A percentile compares a stretch with the other conserved stretches of the same genome.
phyloP scores from a whole-genome alignment of 1,140 invertebrate species.

The Lordiphosa stackelbergi region DNA sequence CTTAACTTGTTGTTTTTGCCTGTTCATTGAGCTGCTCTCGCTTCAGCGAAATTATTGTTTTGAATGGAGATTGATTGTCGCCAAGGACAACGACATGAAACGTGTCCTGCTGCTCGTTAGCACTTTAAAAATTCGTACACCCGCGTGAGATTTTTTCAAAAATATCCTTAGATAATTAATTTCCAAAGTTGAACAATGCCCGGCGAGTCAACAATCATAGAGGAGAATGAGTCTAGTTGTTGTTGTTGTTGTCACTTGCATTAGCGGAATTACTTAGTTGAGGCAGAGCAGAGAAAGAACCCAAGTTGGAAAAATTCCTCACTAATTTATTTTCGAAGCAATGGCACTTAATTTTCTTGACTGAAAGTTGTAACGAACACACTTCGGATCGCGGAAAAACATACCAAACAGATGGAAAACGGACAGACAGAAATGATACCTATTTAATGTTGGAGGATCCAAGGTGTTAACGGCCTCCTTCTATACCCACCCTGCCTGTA shows the following conservation, averaged over 20 bases:
- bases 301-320: slow-evolving; percentile 23
- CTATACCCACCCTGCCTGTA: too few relatives aligned
- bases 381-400: too few relatives aligned
- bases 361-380: too few relatives aligned
- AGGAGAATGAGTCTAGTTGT: not conserved
- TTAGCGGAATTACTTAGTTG: slow-evolving; percentile 60
- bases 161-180: slow-evolving; percentile 70
- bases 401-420: too few relatives aligned
- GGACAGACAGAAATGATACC: too few relatives aligned
- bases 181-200: slow-evolving; percentile 65
- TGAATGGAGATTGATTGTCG: slow-evolving; percentile 76
- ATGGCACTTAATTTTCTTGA: slow-evolving; percentile 47
- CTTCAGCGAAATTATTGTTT: slow-evolving; percentile 69
- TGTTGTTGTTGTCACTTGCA: slow-evolving; percentile 57
- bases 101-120: slow-evolving; percentile 51
- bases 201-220: slow-evolving; percentile 45
- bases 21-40: slow-evolving; percentile 47
- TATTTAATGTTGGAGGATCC: too few relatives aligned
- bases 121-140: slow-evolving; percentile 43
- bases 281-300: slow-evolving; percentile 4
- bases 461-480: too few relatives aligned
- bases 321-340: slow-evolving; percentile 62
- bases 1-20: slow-evolving; percentile 45
- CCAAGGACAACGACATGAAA: slow-evolving; percentile 61
- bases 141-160: slow-evolving; percentile 50